Evolutionary conservation across 2,888 invertebrate species (phyloP).

Genomic region (Drosophila imparisetae): DNA sequence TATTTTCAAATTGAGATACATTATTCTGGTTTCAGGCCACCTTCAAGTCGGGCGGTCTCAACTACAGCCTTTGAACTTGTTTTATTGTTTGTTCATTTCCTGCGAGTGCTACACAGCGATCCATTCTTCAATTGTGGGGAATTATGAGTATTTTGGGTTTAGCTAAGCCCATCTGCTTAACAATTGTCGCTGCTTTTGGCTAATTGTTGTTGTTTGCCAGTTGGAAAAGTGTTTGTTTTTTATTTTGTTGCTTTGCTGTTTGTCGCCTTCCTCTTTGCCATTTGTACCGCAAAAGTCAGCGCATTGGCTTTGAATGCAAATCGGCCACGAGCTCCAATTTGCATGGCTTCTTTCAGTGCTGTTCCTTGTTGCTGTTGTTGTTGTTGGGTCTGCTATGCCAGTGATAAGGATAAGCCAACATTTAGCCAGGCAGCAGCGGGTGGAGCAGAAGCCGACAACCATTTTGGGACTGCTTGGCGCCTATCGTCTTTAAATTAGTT

Average conservation of each 20-base stretch:
- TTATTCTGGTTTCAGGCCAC: not conserved
- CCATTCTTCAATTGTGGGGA: not conserved
- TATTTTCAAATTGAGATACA: not conserved
- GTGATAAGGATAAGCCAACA: constrained; percentile 53
- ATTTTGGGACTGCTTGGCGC: constrained; percentile 40
- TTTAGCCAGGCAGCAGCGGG: constrained; percentile 23
- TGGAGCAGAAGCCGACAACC: constrained; percentile 10
- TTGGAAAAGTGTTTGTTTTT: constrained; percentile 68
- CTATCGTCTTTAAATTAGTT: constrained; percentile 80
- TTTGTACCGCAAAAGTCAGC: constrained; percentile 68
- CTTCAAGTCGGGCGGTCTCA: not conserved
- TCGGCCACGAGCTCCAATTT: constrained; percentile 71
- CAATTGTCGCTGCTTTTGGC: constrained; percentile 45
- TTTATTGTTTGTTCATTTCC: not conserved
- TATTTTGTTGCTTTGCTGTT: constrained; percentile 52
- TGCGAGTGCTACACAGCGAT: constrained; percentile 6
- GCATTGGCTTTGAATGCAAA: constrained; percentile 74
- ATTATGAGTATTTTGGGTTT: constrained; percentile 8
- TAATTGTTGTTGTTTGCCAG: constrained; percentile 49
- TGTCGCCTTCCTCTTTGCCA: constrained; percentile 23
- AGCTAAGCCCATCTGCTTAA: constrained; percentile 34
- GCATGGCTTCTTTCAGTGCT: constrained; percentile 53
- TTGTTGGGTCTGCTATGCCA: constrained; percentile 46
- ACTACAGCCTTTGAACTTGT: not conserved
- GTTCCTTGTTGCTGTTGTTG: constrained; percentile 14